A percentile compares a stretch with the other conserved stretches of the same genome.
These are phyloP conservation scores for Pundamilia nyererei DNA, from an alignment of 2,113 vertebrate species.

Conservation along the genomic window DNA sequence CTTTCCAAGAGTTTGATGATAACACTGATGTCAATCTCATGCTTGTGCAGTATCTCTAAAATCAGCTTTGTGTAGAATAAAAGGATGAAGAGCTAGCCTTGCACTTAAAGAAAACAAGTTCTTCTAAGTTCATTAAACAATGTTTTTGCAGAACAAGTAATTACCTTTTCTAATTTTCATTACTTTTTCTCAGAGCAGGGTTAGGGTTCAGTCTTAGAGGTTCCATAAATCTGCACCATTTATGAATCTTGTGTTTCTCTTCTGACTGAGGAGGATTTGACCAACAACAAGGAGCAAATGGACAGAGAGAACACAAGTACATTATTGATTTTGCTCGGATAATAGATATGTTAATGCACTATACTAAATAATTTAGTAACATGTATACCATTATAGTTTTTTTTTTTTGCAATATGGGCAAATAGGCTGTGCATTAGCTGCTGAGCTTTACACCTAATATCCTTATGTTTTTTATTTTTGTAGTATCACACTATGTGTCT, in stretches of 20 bases:
- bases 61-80: neutral
- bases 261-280: neutral
- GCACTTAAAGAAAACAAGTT: neutral
- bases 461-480: neutral
- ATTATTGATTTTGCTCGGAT: slow-evolving; percentile 10
- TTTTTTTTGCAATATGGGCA: neutral
- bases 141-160: neutral
- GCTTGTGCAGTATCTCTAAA: neutral
- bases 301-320: neutral
- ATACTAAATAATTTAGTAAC: slow-evolving; percentile 14
- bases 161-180: neutral
- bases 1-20: neutral
- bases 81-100: neutral
- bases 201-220: neutral
- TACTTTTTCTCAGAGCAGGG: neutral
- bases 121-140: neutral
- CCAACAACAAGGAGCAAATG: neutral
- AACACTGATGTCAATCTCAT: neutral
- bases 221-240: neutral
- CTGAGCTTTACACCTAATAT: neutral
- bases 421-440: neutral
- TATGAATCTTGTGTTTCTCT: neutral
- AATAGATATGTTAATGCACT: neutral
- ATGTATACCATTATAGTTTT: neutral
- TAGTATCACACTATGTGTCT: neutral